phyloP scores from a whole-genome alignment of 2,113 vertebrate species.

The Onychostruthus taczanowskii region DNA sequence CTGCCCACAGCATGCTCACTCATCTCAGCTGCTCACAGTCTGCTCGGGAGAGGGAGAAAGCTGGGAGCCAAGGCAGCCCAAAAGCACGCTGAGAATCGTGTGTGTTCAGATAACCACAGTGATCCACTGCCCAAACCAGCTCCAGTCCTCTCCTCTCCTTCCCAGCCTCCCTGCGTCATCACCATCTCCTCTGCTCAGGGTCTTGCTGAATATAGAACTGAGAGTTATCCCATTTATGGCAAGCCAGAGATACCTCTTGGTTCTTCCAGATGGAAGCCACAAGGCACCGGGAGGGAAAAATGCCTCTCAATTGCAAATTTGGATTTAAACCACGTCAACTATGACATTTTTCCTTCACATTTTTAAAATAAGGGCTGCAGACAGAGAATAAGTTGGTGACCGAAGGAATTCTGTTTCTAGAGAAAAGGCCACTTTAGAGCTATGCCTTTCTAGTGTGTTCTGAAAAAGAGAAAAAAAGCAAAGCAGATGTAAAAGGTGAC shows the following conservation, averaged over 20 bases:
- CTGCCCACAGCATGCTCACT: background rate
- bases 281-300: background rate
- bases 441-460: background rate
- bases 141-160: background rate
- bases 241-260: background rate
- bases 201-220: background rate
- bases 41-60: background rate
- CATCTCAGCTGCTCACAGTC: fast-evolving
- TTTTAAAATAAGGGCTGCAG: background rate
- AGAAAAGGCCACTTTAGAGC: background rate
- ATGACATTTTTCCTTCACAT: background rate
- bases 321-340: background rate
- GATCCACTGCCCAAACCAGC: background rate
- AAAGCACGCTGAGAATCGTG: fast-evolving
- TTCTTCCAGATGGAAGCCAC: background rate
- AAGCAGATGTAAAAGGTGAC: background rate
- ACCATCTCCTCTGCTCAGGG: background rate
- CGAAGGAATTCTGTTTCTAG: background rate
- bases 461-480: conserved; percentile 6
- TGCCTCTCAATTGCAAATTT: background rate
- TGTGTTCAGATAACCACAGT: background rate
- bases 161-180: fast-evolving
- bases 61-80: background rate
- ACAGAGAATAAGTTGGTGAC: background rate
- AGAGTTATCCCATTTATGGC: background rate